Percentiles rank a stretch among this genome's conserved stretches.
Conservation (phyloP, 1,140 invertebrate species). For the Magallana gigas region DNA sequence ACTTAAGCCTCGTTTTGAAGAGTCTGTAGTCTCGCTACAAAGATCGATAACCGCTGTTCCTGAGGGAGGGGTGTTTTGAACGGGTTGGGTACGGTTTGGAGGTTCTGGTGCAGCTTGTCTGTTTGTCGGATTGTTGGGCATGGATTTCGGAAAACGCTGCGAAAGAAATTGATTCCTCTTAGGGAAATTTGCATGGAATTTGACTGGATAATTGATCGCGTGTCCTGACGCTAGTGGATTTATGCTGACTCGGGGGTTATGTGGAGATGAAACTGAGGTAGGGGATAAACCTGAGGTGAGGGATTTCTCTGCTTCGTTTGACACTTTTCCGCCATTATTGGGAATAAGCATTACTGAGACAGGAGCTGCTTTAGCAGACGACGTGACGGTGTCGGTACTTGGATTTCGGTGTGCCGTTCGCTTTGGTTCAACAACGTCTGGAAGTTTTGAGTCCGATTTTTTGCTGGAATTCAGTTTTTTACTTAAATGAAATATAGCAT, state of each 20-base stretch:
- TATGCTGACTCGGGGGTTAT: background rate
- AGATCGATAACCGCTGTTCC: constrained; percentile 44
- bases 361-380: constrained; percentile 11
- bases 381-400: background rate
- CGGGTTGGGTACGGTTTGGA: background rate
- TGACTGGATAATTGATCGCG: background rate
- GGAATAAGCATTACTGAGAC: constrained; percentile 22
- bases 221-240: background rate
- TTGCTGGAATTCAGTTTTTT: constrained; percentile 20
- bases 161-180: background rate
- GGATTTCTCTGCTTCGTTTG: background rate
- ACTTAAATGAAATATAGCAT: constrained; percentile 49
- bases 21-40: constrained; percentile 41
- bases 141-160: background rate
- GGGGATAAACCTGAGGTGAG: background rate
- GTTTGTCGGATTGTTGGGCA: background rate
- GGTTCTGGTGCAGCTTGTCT: background rate
- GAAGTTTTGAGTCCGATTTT: background rate
- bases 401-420: constrained; percentile 10
- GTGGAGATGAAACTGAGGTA: background rate
- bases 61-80: background rate
- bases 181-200: background rate
- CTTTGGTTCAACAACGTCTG: constrained; percentile 10
- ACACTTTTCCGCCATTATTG: background rate
- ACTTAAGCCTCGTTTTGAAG: background rate